phyloP scores from a whole-genome alignment of 2,113 vertebrate genomes.

The Oreocharis arfaki region DNA sequence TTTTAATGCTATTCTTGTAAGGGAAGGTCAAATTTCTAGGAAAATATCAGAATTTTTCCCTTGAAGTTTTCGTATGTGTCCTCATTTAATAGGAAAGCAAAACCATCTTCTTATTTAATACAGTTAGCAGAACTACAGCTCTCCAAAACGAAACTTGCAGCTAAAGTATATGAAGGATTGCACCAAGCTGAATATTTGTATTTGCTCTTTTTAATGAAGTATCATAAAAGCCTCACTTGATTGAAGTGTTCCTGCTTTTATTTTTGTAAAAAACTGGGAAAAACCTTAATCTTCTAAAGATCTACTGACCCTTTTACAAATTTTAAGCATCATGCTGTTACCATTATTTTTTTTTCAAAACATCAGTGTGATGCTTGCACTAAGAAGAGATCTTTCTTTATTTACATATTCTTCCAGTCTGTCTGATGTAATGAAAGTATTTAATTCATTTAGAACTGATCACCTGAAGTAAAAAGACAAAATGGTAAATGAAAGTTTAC shows the following conservation, averaged over 20 bases:
- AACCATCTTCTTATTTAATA: neutral
- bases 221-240: neutral
- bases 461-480: neutral
- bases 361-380: neutral
- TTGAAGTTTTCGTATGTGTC: neutral
- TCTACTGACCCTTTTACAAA: neutral
- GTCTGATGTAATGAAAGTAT: neutral
- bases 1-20: neutral
- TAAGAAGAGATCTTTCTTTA: neutral
- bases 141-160: neutral
- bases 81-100: neutral
- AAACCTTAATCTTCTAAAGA: neutral
- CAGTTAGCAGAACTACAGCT: neutral
- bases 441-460: neutral
- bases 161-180: neutral
- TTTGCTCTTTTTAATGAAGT: neutral
- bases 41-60: neutral
- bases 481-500: neutral
- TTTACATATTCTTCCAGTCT: neutral
- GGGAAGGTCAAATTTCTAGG: neutral
- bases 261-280: neutral
- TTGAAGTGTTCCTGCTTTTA: neutral
- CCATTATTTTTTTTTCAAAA: neutral
- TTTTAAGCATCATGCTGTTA: neutral
- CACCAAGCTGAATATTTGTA: neutral